These are phyloP conservation scores for Conger conger DNA, from an alignment of 2,113 vertebrate genomes.

Conservation along the genomic window DNA sequence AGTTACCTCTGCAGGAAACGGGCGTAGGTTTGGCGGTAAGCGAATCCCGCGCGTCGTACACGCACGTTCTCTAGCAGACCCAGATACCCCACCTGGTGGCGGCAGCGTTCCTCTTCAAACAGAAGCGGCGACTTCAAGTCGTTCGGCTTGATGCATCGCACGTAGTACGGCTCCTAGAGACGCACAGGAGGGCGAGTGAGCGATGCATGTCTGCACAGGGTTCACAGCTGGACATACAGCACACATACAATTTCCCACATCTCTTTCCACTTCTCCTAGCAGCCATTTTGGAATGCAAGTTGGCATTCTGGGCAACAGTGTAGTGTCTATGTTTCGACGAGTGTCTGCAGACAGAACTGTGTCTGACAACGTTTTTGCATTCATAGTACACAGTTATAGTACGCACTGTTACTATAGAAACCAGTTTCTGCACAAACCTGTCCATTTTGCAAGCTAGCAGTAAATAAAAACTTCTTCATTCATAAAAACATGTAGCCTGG, in stretches of 20 bases:
- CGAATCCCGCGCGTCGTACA: constrained; percentile 93
- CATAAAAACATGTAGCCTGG: too few relatives aligned
- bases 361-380: too few relatives aligned
- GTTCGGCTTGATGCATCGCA: constrained; percentile 97
- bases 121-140: constrained; percentile 92
- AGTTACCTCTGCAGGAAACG: constrained; percentile 92
- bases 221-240: not conserved
- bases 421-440: too few relatives aligned
- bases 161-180: constrained; percentile 90
- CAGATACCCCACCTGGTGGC: constrained; percentile 94
- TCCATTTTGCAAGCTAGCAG: too few relatives aligned
- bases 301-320: not conserved
- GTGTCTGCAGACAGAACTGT: too few relatives aligned
- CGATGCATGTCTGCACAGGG: not conserved
- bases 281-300: not conserved
- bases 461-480: too few relatives aligned
- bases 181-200: not conserved
- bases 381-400: too few relatives aligned
- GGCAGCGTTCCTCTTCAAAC: constrained; percentile 89
- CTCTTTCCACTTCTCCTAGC: not conserved
- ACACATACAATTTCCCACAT: not conserved
- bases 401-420: too few relatives aligned
- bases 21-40: constrained; percentile 88
- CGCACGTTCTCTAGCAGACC: constrained; percentile 93
- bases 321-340: too few relatives aligned